These are phyloP conservation scores for Tenebrosternarchus preto DNA, from an alignment of 2,113 vertebrate species.

Conservation along the genomic window DNA sequence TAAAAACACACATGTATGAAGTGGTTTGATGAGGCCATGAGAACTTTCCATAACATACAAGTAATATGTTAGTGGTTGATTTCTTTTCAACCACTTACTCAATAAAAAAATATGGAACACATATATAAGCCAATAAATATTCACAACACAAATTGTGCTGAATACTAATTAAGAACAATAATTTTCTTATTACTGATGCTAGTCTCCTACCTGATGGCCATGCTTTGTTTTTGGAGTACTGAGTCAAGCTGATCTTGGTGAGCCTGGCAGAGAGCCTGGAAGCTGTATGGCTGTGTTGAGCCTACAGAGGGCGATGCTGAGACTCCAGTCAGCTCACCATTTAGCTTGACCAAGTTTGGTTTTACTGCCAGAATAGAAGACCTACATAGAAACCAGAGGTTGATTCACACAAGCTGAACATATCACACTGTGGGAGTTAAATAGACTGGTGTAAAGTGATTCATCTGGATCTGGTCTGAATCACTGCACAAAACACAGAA, in stretches of 20 bases:
- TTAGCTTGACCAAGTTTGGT: slow-evolving; percentile 74
- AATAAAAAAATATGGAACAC: too few species aligned
- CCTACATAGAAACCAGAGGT: slow-evolving; percentile 64
- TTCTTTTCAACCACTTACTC: too few species aligned
- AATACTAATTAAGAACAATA: too few species aligned
- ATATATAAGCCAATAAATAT: too few species aligned
- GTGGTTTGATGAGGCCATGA: too few species aligned
- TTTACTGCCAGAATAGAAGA: slow-evolving; percentile 70
- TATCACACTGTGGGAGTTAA: slow-evolving; percentile 6
- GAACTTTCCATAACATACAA: too few species aligned
- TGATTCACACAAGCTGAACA: not conserved
- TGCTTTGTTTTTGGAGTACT: slow-evolving; percentile 66
- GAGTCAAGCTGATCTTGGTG: slow-evolving; percentile 77
- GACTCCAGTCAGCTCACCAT: slow-evolving; percentile 69
- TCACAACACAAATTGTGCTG: too few species aligned
- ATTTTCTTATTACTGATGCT: too few species aligned
- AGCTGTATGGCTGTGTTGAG: slow-evolving; percentile 64
- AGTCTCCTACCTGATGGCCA: slow-evolving; percentile 69
- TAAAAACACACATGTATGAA: too few species aligned
- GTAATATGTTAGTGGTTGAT: too few species aligned
- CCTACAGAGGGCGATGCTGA: slow-evolving; percentile 50
- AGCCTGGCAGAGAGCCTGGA: slow-evolving; percentile 77
- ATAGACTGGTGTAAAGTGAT: not conserved
- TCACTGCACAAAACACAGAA: not conserved
- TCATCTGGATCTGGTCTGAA: not conserved